Evolutionary conservation across 2,113 vertebrate genomes (phyloP), one percentile per base, ranked within the genome.

Genomic region (Aphyosemion australe): DNA sequence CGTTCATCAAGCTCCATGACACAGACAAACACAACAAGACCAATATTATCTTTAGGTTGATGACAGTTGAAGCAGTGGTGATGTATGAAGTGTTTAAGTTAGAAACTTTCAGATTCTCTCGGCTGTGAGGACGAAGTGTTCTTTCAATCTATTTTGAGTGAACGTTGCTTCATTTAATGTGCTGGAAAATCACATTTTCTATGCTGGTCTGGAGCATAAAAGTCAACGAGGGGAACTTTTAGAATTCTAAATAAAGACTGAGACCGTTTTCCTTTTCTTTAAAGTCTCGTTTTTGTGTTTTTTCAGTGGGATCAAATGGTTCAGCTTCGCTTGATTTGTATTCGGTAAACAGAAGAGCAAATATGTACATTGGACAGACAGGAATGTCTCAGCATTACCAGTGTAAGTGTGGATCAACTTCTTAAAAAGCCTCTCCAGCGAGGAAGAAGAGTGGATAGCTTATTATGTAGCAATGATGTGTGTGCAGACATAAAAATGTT

Each of bases 131-230:
- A 89, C 83, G 76, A 83, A 89, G 79, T 84, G 76, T 84, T 76
- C 74, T 80, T 68, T 71, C 65, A 67, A 37, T 77, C 77, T 90
- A 84, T 90, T 91, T 87, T 84, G 78, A 87, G 85, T 67, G 55
- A 71, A 83, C 72, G 75, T 77, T 80, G 65, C 73, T 86, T 88
- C 68, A 77, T 86, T 89, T 87, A 83, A 89, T 79, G 82, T 78
- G 51, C 79, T 84, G 84, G 76, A 92, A 89, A 90, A 84, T 82
- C 69, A 32, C 72, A 80, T 89, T 85, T 88, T 84, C 67, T 73
- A 47, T 45, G 72, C 74, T 76, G 66, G 71, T 77, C 67, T 63
- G 58, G 65, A 72, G 83, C 73, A 61, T 69, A 77, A 80, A 83
- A 84, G 67, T 80, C 62, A 78, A 80, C 61, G 53, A 48, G 53